Conservation (phyloP, 2,888 invertebrate species). For the Sphaerophoria taeniata region DNA sequence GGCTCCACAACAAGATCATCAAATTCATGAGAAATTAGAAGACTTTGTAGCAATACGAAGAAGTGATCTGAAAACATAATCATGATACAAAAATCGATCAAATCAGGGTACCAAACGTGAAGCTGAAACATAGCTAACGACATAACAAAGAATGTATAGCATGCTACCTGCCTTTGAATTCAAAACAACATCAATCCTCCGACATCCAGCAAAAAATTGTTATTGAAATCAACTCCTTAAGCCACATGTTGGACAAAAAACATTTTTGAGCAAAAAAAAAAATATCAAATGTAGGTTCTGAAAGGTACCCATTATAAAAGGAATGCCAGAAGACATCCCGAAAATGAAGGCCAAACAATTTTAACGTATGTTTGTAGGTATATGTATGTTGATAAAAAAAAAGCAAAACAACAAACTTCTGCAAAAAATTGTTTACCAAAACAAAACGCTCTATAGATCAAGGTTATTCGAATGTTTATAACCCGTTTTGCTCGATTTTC, state of each 20-base stretch:
- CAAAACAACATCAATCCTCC: slow-evolving; percentile 27
- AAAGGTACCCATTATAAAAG: slow-evolving; percentile 14
- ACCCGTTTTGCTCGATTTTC: slow-evolving; percentile 51
- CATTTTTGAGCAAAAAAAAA: not conserved
- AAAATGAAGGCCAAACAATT: slow-evolving; percentile 18
- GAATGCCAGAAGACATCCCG: slow-evolving; percentile 18
- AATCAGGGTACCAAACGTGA: not conserved
- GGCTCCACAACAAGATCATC: no score
- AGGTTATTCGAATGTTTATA: slow-evolving; percentile 52
- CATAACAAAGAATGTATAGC: not conserved
- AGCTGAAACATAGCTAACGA: not conserved
- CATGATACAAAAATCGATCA: slow-evolving; percentile 25
- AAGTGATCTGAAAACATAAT: slow-evolving; percentile 1
- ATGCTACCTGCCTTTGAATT: slow-evolving; percentile 30
- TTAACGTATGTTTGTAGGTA: no score
- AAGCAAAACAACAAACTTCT: slow-evolving; percentile 27
- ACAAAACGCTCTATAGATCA: slow-evolving; percentile 70
- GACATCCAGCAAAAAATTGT: slow-evolving; percentile 48
- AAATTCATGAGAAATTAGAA: no score
- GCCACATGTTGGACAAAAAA: slow-evolving; percentile 40
- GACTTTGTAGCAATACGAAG: no score
- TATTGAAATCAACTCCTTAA: slow-evolving; percentile 52
- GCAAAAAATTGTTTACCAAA: slow-evolving; percentile 67
- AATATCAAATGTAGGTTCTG: slow-evolving; percentile 31
- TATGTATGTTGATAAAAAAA: not conserved